phyloP scores from a whole-genome alignment of 2,113 vertebrate species.

The Nansenia antarctica region DNA sequence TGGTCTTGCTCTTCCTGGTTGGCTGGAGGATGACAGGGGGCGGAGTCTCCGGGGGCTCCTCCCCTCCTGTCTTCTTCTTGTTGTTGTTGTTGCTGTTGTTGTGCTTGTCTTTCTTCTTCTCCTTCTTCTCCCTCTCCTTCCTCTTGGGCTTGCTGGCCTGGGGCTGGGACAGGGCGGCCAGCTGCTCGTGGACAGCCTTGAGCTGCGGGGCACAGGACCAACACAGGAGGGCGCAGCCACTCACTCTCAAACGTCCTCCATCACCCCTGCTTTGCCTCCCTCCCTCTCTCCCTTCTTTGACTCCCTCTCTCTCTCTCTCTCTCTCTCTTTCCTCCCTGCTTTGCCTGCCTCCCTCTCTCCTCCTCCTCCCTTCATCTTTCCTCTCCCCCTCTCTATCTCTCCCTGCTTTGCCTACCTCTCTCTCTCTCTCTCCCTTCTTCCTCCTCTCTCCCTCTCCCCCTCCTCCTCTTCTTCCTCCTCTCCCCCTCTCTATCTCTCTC shows the following conservation, averaged over 20 bases:
- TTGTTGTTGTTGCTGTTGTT: too few species aligned
- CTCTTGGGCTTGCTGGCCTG: constrained; percentile 94
- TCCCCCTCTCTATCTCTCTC: constrained; percentile 33
- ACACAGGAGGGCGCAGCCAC: constrained; percentile 3
- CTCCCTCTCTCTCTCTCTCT: constrained; percentile 23
- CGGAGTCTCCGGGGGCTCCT: constrained; percentile 66
- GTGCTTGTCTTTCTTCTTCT: constrained; percentile 81
- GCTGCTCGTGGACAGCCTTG: constrained; percentile 93
- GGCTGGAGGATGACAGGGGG: constrained; percentile 52
- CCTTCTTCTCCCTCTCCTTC: constrained; percentile 91
- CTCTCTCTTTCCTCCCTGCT: background rate
- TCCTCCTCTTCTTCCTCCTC: constrained; percentile 43
- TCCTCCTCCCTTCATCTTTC: constrained; percentile 29
- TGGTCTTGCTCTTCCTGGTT: constrained; percentile 64
- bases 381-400: background rate
- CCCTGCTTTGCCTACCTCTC: background rate
- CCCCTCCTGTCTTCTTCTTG: constrained; percentile 85
- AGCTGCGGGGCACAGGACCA: constrained; percentile 70
- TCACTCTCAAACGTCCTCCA: background rate
- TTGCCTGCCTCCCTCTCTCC: background rate
- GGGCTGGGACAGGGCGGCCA: constrained; percentile 91
- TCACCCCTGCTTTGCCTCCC: too few species aligned
- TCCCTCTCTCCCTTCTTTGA: background rate
- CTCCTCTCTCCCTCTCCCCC: background rate
- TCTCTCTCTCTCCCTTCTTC: constrained; percentile 14